These are phyloP conservation scores for Dendrolimus pini DNA, from an alignment of 2,888 invertebrate genomes.

Conservation along the genomic window DNA sequence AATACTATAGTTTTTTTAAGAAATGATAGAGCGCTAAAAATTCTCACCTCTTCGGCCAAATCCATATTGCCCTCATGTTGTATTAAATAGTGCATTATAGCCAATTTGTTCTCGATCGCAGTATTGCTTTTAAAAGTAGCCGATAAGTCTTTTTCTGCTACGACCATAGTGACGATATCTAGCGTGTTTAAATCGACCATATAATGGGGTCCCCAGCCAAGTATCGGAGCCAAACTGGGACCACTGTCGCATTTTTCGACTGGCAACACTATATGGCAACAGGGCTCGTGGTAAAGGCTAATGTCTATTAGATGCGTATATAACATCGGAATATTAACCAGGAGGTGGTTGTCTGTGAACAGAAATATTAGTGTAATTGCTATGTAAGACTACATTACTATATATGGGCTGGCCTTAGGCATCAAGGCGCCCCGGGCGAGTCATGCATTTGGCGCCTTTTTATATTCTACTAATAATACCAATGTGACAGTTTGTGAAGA, in stretches of 20 bases:
- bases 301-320: constrained; percentile 92
- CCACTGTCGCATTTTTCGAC: constrained; percentile 73
- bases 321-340: constrained; percentile 89
- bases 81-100: constrained; percentile 89
- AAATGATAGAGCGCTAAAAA: too few relatives aligned
- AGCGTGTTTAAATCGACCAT: constrained; percentile 83
- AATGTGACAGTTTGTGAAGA: too few relatives aligned
- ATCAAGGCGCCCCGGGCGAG: too few relatives aligned
- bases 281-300: constrained; percentile 88
- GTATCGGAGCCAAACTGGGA: constrained; percentile 81
- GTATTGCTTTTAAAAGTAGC: constrained; percentile 82
- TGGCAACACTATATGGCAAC: constrained; percentile 85
- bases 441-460: too few relatives aligned
- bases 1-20: too few relatives aligned
- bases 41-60: constrained; percentile 81
- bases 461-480: too few relatives aligned
- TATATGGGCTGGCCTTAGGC: too few relatives aligned
- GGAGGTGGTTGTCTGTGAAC: constrained; percentile 82
- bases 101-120: constrained; percentile 82
- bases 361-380: background rate
- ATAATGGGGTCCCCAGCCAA: constrained; percentile 70
- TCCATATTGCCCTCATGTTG: constrained; percentile 86
- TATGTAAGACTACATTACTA: too few relatives aligned
- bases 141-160: constrained; percentile 81
- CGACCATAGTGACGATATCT: constrained; percentile 81